Percentiles rank a stretch among this genome's conserved stretches.
These are phyloP conservation scores for Hypomesus transpacificus DNA, from an alignment of 2,113 vertebrate species.

Conservation along the genomic window DNA sequence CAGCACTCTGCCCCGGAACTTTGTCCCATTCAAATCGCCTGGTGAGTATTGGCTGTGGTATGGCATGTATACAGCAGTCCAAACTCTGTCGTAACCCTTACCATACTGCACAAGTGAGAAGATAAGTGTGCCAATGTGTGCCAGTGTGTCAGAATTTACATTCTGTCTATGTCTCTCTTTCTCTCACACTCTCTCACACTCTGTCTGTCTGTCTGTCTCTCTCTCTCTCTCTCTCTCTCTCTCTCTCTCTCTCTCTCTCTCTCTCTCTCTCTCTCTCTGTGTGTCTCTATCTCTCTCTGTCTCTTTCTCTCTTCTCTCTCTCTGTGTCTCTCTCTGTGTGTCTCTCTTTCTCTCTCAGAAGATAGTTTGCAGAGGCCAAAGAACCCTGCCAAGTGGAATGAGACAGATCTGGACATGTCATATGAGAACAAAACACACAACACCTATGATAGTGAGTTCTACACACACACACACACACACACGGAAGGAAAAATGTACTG, in stretches of 20 bases:
- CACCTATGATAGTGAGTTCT: slow-evolving; percentile 74
- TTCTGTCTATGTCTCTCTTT: neutral
- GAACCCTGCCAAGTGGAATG: slow-evolving; percentile 77
- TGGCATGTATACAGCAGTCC: neutral
- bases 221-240: neutral
- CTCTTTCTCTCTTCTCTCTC: neutral
- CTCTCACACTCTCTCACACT: too few species aligned
- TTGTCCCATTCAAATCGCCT: slow-evolving; percentile 30
- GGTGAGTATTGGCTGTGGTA: slow-evolving; percentile 49
- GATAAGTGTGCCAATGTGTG: too few species aligned
- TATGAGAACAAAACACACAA: slow-evolving; percentile 80
- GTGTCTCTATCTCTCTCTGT: neutral
- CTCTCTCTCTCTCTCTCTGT: neutral
- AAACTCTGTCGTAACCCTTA: neutral
- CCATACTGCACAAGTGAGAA: neutral
- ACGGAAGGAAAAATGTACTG: neutral
- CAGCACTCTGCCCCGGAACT: slow-evolving; percentile 61
- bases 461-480: neutral
- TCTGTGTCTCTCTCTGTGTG: neutral
- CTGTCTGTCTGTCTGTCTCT: neutral
- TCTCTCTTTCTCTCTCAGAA: slow-evolving; percentile 61
- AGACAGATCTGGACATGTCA: slow-evolving; percentile 80
- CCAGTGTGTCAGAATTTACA: too few species aligned
- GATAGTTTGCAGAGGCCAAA: slow-evolving; percentile 70
- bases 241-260: neutral